Evolutionary conservation across 2,797 vertebrate genomes (phyloP).

Genomic region (Antrozous pallidus): DNA sequence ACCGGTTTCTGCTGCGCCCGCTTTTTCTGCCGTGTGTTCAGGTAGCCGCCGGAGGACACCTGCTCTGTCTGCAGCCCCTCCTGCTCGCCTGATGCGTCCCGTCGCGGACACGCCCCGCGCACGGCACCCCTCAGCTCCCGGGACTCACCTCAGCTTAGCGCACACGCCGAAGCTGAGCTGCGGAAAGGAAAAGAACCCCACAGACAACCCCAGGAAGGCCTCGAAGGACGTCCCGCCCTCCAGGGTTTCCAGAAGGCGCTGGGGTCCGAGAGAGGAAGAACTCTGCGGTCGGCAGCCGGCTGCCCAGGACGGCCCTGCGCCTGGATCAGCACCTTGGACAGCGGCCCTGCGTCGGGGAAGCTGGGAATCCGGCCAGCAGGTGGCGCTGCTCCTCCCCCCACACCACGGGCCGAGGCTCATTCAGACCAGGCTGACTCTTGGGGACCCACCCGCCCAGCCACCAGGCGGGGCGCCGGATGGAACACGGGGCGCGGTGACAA

Average conservation of each 20-base stretch:
- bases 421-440: too few relatives aligned
- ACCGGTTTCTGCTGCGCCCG: too few relatives aligned
- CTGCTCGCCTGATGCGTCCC: not conserved
- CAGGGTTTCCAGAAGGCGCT: not conserved
- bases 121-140: fast-evolving
- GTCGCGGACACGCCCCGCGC: fast-evolving
- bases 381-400: not conserved
- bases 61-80: not conserved
- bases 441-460: too few relatives aligned
- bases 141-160: not conserved
- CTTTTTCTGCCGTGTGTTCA: not conserved
- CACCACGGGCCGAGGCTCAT: fast-evolving
- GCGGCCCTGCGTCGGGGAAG: not conserved
- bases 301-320: fast-evolving
- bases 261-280: not conserved
- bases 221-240: not conserved
- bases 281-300: fast-evolving
- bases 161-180: fast-evolving
- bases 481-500: fast-evolving
- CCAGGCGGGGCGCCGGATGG: too few relatives aligned
- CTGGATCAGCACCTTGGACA: not conserved
- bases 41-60: not conserved
- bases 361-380: not conserved
- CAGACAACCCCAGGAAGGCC: not conserved
- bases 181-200: not conserved